Evolutionary conservation across 1,140 invertebrate species (phyloP).

Genomic region (Monochamus saltuarius): DNA sequence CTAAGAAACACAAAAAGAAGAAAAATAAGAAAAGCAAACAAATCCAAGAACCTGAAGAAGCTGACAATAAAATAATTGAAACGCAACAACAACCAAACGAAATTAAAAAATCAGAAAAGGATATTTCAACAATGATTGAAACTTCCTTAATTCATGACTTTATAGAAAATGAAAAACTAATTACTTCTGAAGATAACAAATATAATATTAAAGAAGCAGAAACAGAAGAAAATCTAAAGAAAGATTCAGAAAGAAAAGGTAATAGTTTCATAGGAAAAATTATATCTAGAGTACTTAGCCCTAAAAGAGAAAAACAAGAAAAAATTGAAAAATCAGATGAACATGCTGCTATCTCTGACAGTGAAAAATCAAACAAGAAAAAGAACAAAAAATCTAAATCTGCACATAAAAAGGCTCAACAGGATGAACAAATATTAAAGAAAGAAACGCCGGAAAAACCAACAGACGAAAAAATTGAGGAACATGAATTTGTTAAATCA

Average conservation of each 20-base stretch:
- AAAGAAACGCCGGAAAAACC: slow-evolving; percentile 5
- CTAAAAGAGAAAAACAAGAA: not conserved
- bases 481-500: not conserved
- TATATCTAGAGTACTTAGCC: not conserved
- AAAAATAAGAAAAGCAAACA: slow-evolving; percentile 9
- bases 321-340: not conserved
- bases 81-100: slow-evolving; percentile 3
- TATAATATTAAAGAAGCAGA: not conserved
- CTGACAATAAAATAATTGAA: not conserved
- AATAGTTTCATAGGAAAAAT: slow-evolving; percentile 1
- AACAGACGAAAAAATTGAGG: not conserved
- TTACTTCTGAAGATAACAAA: not conserved
- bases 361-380: slow-evolving; percentile 11
- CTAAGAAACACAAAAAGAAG: slow-evolving; percentile 20
- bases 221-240: not conserved
- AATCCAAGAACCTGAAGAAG: not conserved
- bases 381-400: slow-evolving; percentile 13
- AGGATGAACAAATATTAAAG: not conserved
- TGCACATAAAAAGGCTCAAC: not conserved
- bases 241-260: not conserved
- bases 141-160: not conserved
- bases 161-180: slow-evolving; percentile 3
- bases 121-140: not conserved
- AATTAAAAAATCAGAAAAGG: slow-evolving; percentile 5
- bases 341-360: not conserved